Percentiles rank a stretch among this genome's conserved stretches.
phyloP scores from a whole-genome alignment of 2,797 vertebrate species.

The Loriculus beryllinus region DNA sequence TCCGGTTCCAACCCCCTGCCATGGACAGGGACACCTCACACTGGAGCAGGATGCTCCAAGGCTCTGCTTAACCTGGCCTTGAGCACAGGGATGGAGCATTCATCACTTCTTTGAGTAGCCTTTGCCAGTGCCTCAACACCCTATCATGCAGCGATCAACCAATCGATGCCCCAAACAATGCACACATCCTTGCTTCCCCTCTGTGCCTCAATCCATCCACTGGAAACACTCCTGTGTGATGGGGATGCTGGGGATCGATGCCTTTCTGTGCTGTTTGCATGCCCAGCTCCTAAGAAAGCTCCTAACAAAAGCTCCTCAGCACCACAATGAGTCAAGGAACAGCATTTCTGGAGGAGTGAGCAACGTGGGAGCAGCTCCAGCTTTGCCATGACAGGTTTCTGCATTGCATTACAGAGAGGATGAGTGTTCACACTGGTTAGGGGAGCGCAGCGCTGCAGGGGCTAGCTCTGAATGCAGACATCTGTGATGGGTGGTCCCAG shows the following conservation, averaged over 20 bases:
- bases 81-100: background rate
- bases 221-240: background rate
- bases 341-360: conserved; percentile 47
- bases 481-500: background rate
- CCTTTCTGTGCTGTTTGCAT: background rate
- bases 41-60: background rate
- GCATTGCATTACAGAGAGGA: background rate
- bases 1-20: background rate
- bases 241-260: background rate
- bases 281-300: background rate
- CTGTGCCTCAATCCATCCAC: background rate
- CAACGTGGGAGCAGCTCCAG: background rate
- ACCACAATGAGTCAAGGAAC: conserved; percentile 16
- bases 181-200: background rate
- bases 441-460: background rate
- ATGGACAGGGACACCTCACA: background rate
- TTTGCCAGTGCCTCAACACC: background rate
- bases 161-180: accelerated
- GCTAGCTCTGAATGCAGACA: background rate
- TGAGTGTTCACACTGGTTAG: background rate
- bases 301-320: background rate
- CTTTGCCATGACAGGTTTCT: background rate
- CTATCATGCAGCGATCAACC: background rate
- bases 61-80: background rate
- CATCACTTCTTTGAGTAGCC: no score